Evolutionary conservation across 2,888 invertebrate species (phyloP), one percentile per base, ranked within the genome.

Genomic region (Drosophila borealis): DNA sequence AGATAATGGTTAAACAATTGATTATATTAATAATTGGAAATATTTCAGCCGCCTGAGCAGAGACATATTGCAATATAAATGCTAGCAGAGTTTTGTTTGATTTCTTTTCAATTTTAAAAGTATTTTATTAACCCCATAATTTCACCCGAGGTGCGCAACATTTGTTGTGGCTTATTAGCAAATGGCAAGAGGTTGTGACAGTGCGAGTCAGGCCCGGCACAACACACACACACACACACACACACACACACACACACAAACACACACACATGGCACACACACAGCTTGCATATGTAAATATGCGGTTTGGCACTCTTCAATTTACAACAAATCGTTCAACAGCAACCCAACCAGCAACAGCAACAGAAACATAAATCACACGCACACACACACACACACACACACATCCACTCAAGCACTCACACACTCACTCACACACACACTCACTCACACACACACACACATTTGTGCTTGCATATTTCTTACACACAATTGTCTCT

Each of bases 291-390:
- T 81, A 84, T 80, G 76, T 77, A 82, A 84, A 86, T 85, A 55
- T 85, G 85, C 77, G 85, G 84, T 83, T 84, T 84, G 84, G 83
- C 86, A 86, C 83, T 83, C 83, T 84, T 80, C 80, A 84, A 84
- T 85, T 85, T 81, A 74, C 83, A 85, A 75, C 83, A 82, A 83
- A 83, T 83, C 79, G 81, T 78, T 85, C 70, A 70, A 56, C 70
- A 51, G 60, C 74, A 70, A 64, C 67, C 59, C 62, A 69, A 74
- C 65, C 72, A 72, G 46, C 34, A 49, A 46, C 48, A 68, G 39
- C 59, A 64, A 44, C 60, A 74, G 39, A 54, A 63, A 42, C 77
- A 81, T 79, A 79, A 81, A 80, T 78, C 81, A 78, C 50, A 72
- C 67, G 42, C 61, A 68, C 50, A 70, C 48, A 64, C 41, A 44